Evolutionary conservation across 2,113 vertebrate species (phyloP).

Genomic region (Thamnaconus septentrionalis): DNA sequence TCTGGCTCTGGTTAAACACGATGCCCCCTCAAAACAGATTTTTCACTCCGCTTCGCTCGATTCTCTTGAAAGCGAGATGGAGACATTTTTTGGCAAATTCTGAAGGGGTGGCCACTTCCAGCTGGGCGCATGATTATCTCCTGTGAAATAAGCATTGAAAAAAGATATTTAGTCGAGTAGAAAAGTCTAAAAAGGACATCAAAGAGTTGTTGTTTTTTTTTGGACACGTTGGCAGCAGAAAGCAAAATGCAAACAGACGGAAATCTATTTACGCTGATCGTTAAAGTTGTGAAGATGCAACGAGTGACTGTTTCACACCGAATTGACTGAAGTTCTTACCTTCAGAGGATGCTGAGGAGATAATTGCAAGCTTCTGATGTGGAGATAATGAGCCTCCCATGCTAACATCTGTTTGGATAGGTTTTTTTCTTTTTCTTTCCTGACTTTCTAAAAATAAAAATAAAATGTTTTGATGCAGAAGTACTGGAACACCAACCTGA

Average conservation of each 20-base stretch:
- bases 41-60: no score
- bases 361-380: constrained; percentile 13
- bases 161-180: no score
- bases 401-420: not conserved
- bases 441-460: not conserved
- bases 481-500: no score
- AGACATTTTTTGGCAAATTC: no score
- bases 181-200: no score
- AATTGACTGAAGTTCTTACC: constrained; percentile 1
- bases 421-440: not conserved
- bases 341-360: constrained; percentile 15
- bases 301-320: not conserved
- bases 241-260: constrained; percentile 1
- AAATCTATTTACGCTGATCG: not conserved
- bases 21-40: not conserved
- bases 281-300: not conserved
- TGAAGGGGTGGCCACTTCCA: no score
- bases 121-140: no score
- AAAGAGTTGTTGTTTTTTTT: no score
- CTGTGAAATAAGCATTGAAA: no score
- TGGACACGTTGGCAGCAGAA: no score
- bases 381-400: constrained; percentile 1
- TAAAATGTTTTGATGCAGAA: no score
- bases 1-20: not conserved
- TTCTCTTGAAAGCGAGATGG: no score